phyloP scores from a whole-genome alignment of 2,797 vertebrate genomes.

The Sebastes hubbsi region DNA sequence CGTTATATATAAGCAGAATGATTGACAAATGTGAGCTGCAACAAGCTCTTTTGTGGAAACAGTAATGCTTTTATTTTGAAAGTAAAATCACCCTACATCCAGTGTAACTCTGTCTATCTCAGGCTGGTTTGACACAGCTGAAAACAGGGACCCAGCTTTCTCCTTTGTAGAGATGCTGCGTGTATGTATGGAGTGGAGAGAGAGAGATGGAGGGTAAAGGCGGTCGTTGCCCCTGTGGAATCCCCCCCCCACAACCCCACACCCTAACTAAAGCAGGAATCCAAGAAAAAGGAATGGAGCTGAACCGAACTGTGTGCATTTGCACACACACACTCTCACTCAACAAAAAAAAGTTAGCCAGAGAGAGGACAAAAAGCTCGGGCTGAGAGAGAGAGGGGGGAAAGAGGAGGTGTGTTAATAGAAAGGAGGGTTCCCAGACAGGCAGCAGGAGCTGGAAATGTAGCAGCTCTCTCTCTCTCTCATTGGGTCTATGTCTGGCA shows the following conservation, averaged over 20 bases:
- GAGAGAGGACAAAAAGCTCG: slow-evolving; percentile 64
- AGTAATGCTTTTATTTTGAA: slow-evolving; percentile 69
- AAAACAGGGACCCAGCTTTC: slow-evolving; percentile 46
- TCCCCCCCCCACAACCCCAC: background rate
- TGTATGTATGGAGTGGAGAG: slow-evolving; percentile 30
- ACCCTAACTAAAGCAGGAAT: slow-evolving; percentile 7
- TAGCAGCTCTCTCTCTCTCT: slow-evolving; percentile 39
- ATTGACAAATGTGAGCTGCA: background rate
- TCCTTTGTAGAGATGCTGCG: slow-evolving; percentile 50
- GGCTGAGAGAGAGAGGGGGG: slow-evolving; percentile 30
- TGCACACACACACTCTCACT: slow-evolving; percentile 9
- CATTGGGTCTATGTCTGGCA: slow-evolving; percentile 64
- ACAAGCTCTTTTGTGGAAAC: background rate
- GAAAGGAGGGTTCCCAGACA: slow-evolving; percentile 66
- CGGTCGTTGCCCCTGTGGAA: background rate
- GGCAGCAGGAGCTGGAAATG: slow-evolving; percentile 57
- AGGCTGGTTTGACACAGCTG: slow-evolving; percentile 36
- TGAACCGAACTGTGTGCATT: slow-evolving; percentile 17
- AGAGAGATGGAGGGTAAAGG: background rate
- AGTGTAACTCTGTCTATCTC: slow-evolving; percentile 13
- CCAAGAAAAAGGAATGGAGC: background rate
- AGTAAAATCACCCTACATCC: slow-evolving; percentile 30
- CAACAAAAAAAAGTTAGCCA: slow-evolving; percentile 64
- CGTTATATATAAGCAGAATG: background rate
- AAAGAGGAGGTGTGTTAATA: slow-evolving; percentile 49